Evolutionary conservation across 2,113 vertebrate species (phyloP).

Genomic region (Ivindomyrus marchei): DNA sequence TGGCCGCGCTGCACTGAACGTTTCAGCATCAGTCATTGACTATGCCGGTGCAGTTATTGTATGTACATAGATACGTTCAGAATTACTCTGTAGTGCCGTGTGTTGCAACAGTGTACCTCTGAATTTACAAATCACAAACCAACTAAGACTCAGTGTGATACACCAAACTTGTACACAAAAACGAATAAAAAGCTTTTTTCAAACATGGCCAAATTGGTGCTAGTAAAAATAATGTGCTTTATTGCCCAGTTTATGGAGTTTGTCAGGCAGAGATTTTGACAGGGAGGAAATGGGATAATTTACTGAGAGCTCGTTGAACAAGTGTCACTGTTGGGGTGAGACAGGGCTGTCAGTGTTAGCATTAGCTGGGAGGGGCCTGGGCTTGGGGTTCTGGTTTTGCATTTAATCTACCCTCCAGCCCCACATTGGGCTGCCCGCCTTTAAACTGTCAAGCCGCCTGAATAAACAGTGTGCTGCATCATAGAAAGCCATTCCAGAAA

Average conservation of each 20-base stretch:
- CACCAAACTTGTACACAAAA: not conserved
- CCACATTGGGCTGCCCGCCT: not conserved
- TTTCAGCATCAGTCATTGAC: not conserved
- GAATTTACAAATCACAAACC: not conserved
- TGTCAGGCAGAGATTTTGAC: not conserved
- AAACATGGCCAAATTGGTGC: not conserved
- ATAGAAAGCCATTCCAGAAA: not conserved
- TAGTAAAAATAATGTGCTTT: not conserved
- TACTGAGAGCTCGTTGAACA: not conserved
- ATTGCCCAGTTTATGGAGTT: not conserved
- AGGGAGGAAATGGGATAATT: not conserved
- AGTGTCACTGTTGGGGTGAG: not conserved
- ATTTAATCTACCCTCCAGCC: not conserved
- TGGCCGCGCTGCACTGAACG: not conserved
- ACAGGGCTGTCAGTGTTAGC: not conserved
- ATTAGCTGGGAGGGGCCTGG: not conserved
- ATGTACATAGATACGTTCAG: not conserved
- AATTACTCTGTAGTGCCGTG: not conserved
- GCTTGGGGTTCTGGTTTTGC: not conserved
- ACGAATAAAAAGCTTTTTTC: not conserved
- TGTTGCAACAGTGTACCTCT: not conserved
- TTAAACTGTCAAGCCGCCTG: not conserved
- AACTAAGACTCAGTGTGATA: not conserved
- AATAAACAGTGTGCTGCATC: not conserved
- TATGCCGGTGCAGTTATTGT: not conserved